Conservation (phyloP, 2,113 vertebrate species). For the chimpanzee (Pan troglodytes) region NHGRI_mPanTro3-v2.1_pri NC_072419.2:8422001-8422500, state of each 20-base stretch:
- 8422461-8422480: background rate
- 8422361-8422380: background rate
- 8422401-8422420: background rate
- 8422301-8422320: background rate
- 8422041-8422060: background rate
- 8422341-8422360: background rate
- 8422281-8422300: background rate
- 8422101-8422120: background rate
- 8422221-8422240: background rate
- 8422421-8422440: background rate
- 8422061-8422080: background rate
- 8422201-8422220: background rate
- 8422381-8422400: background rate
- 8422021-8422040: background rate
- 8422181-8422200: background rate
- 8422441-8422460: background rate
- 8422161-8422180: background rate
- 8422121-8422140: background rate
- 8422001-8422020: background rate
- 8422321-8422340: background rate
- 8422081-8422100: no score
- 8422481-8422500: background rate
- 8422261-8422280: background rate
- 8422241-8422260: background rate
- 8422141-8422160: background rate